Evolutionary conservation across 1,140 invertebrate genomes (phyloP), one percentile per base, ranked within the genome.

Genomic region (Brachionus paranguensis): DNA sequence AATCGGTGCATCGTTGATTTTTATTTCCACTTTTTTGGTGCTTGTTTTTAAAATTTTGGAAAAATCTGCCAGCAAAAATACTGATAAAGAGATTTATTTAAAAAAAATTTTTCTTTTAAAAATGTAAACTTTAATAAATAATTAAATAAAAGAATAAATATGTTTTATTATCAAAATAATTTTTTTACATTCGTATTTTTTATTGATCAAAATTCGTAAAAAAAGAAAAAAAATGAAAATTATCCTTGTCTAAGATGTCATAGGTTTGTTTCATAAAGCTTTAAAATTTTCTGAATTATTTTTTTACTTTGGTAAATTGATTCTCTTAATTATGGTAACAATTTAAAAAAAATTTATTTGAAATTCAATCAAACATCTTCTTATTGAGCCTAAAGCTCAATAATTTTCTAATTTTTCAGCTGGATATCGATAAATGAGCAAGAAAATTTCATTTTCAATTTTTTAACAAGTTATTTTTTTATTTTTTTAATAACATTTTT

Each of bases 41-140:
- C 33, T 81, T 41, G 37, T 64, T 27, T 68, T 64, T 81, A 81
- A 65, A 81, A 60, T 81, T 17, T 20, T 76, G 11, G 72, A 76
- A 27, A 76, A 76, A 47, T 45, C 43, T 33, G 12, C n/a, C 20
- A 65, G 2, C 20, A 81, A 81, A 10, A 7, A 64, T 29, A 11
- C 24, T 8, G 17, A 68, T 45, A 27, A 47, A 29, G 24, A 76
- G 1, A 50, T 12, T 29, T 50, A n/a, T 76, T 76, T 17, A 14
- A 53, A 10, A 50, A 76, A 50, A 50, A 29, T 70, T 70, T 37
- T 70, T 33, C 37, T 76, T 50, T 12, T 50, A 14, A 50, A 74
- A n/a, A n/a, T 74, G 33, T 74, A 74, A 74, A 27, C 7, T 78
- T 55, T 53, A 27, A 20, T 10, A 60, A 60, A 60, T 60, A 27